phyloP scores from a whole-genome alignment of 2,113 vertebrate genomes.

The Corvus hawaiiensis region DNA sequence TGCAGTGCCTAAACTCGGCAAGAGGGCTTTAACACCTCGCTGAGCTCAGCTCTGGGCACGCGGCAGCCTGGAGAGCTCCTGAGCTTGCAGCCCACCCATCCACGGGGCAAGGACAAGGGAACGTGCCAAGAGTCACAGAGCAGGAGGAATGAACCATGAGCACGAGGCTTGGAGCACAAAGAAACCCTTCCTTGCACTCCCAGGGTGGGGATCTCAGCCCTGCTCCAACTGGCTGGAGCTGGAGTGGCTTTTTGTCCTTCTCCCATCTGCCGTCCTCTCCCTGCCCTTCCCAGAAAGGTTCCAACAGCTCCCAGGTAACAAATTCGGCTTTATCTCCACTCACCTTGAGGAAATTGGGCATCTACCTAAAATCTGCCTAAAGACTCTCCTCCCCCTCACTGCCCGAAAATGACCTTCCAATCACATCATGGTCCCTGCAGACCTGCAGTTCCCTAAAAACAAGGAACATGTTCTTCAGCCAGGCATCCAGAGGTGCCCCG shows the following conservation, averaged over 20 bases:
- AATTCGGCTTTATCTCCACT: not conserved
- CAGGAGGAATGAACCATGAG: not conserved
- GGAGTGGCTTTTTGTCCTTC: not conserved
- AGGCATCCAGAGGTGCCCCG: not conserved
- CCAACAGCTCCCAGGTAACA: not conserved
- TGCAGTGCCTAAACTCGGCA: not conserved
- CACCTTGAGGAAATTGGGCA: not conserved
- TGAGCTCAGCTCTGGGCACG: not conserved
- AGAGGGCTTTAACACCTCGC: not conserved
- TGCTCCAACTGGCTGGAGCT: not conserved
- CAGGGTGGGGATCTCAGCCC: not conserved
- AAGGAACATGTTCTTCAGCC: not conserved
- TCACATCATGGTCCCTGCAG: not conserved
- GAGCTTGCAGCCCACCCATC: not conserved
- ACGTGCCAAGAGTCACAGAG: not conserved
- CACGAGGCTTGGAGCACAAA: not conserved
- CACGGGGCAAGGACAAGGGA: not conserved
- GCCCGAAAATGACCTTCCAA: not conserved
- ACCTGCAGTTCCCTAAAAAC: not conserved
- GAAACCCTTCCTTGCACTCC: not conserved
- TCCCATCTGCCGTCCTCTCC: not conserved
- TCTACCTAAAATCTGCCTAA: not conserved
- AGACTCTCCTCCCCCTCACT: not conserved
- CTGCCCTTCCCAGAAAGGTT: not conserved
- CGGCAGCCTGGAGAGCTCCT: not conserved